These are phyloP conservation scores for Thryonomys swinderianus DNA, from an alignment of 2,113 vertebrate species.

Conservation along the genomic window DNA sequence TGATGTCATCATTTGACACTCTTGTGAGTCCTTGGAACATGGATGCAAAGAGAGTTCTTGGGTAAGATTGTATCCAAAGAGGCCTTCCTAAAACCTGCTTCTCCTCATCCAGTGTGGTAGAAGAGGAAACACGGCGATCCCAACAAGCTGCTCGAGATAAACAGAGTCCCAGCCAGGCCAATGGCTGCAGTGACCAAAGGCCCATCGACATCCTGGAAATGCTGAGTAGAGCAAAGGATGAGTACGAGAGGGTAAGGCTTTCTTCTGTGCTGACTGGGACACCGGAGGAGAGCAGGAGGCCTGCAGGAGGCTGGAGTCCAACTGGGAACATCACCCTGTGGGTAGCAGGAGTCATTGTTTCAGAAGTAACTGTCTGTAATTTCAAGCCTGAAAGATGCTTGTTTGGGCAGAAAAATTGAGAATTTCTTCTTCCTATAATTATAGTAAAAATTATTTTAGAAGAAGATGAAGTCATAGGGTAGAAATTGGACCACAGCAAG, in stretches of 20 bases:
- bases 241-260: slow-evolving; percentile 94
- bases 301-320: too few species aligned
- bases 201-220: slow-evolving; percentile 96
- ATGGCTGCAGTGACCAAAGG: slow-evolving; percentile 89
- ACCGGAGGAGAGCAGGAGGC: neutral
- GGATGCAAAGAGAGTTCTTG: neutral
- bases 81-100: slow-evolving; percentile 45
- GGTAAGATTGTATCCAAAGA: neutral
- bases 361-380: neutral
- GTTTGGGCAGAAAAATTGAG: neutral
- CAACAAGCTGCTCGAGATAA: slow-evolving; percentile 89
- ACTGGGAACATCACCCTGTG: neutral
- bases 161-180: slow-evolving; percentile 87
- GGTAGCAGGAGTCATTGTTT: neutral
- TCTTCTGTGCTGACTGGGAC: neutral
- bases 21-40: neutral
- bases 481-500: neutral
- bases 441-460: neutral
- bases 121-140: slow-evolving; percentile 92
- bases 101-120: slow-evolving; percentile 90
- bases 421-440: neutral
- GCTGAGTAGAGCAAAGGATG: slow-evolving; percentile 98
- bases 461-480: neutral
- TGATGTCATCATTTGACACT: neutral
- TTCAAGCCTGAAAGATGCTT: neutral